Evolutionary conservation across 2,888 invertebrate species (phyloP), one percentile per base, ranked within the genome.

Genomic region (Caenorhabditis japonica): DNA sequence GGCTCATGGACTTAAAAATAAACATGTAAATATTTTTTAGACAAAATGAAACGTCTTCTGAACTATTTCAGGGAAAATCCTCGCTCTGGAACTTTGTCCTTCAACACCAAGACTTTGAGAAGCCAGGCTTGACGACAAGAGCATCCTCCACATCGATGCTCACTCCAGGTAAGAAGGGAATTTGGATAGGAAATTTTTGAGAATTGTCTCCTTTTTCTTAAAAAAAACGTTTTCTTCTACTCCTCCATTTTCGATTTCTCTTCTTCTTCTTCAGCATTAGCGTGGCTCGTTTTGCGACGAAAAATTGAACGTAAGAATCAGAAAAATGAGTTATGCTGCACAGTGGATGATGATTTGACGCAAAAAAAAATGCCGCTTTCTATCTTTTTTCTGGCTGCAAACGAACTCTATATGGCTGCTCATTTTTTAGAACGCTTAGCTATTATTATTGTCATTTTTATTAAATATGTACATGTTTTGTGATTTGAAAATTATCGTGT

Each of bases 1-100:
- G 97, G 94, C 95, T 0, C 97, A 99, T 87, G 99, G 97, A 0
- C 90, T 97, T 55, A 95, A 95, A 85, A 93, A 93, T 73, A 97
- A 97, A 89, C 93, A 95, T 90, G 91, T 91, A 75, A n/a, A 27
- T 27, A 41, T 23, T 21, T 21, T 19, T 52, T 19, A 34, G 15
- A 21, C 12, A 19, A 25, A 46, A 27, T 4, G 10, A n/a, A n/a
- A n/a, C n/a, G n/a, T n/a, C 0, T 30, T n/a, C 1, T 34, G 36
- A 17, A 25, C 4, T 10, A 10, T 82, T 84, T 15, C 83, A 91
- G 91, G 96, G 97, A 8, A 97, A 97, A 90, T 97, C 97, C 0
- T 95, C 97, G 0, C 90, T 99, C 4, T 99, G 99, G 99, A 93
- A 94, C 71, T 96, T 97, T 89, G 91, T 97, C 60, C 91, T 93